Conservation (phyloP, 2,797 vertebrate species). For the Melopsittacus undulatus region DNA sequence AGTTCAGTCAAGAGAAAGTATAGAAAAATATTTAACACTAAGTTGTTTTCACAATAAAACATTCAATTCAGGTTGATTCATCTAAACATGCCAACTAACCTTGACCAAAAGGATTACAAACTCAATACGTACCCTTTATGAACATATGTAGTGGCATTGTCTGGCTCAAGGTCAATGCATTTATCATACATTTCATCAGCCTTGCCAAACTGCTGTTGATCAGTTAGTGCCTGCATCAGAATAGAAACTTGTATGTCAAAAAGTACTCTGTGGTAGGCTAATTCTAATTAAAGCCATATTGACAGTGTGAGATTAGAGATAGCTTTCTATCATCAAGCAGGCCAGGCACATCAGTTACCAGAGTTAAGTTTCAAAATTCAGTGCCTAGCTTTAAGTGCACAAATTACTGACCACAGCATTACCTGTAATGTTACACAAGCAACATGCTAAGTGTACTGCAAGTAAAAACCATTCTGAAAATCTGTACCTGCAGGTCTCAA, state of each 20-base stretch:
- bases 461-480: not conserved
- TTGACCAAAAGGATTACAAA: not conserved
- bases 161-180: slow-evolving; percentile 97
- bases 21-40: not conserved
- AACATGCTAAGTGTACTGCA: not conserved
- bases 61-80: not conserved
- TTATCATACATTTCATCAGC: slow-evolving; percentile 99
- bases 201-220: slow-evolving; percentile 98
- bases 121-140: slow-evolving; percentile 92
- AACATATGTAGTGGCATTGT: slow-evolving; percentile 98
- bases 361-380: not conserved
- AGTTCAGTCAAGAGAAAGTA: not conserved
- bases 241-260: slow-evolving; percentile 41
- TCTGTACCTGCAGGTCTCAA: not conserved
- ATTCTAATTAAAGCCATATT: not conserved
- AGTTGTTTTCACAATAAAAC: not conserved
- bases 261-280: not conserved
- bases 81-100: not conserved
- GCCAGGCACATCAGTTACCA: not conserved
- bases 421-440: not conserved
- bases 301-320: fast-evolving
- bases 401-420: not conserved
- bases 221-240: slow-evolving; percentile 89
- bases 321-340: not conserved
- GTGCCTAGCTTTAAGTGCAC: not conserved